These are phyloP conservation scores for Sarcophaga carnaria DNA, from an alignment of 2,888 invertebrate species.

Conservation along the genomic window DNA sequence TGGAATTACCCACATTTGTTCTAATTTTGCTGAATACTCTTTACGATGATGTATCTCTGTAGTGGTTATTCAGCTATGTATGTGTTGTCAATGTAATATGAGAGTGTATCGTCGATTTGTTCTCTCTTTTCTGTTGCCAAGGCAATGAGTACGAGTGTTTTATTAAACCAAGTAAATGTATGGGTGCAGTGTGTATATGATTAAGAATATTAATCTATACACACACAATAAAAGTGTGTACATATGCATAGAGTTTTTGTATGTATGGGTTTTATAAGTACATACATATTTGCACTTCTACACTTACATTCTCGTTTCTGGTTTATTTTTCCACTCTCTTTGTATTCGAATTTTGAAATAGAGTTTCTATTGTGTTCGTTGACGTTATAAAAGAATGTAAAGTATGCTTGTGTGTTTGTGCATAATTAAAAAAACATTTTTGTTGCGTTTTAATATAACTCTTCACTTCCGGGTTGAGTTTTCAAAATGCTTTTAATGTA, in stretches of 20 bases:
- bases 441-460: too few relatives aligned
- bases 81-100: not conserved
- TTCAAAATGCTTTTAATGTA: too few relatives aligned
- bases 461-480: too few relatives aligned
- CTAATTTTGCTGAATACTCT: constrained; percentile 58
- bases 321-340: too few relatives aligned
- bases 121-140: constrained; percentile 55
- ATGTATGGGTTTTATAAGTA: constrained; percentile 30
- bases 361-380: too few relatives aligned
- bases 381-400: too few relatives aligned
- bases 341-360: too few relatives aligned
- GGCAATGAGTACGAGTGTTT: constrained; percentile 48
- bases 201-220: not conserved
- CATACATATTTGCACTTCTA: not conserved
- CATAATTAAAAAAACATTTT: too few relatives aligned
- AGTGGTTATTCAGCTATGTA: constrained; percentile 63
- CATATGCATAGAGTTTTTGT: constrained; percentile 6
- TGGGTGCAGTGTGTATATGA: constrained; percentile 22
- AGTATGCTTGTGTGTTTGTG: too few relatives aligned
- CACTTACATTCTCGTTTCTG: too few relatives aligned
- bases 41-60: constrained; percentile 19
- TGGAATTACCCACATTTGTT: constrained; percentile 43
- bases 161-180: constrained; percentile 35
- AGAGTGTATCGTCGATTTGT: constrained; percentile 1
- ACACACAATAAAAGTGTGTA: not conserved